Conservation (phyloP, 2,888 invertebrate species). For the Lasioglossum pauxillum region DNA sequence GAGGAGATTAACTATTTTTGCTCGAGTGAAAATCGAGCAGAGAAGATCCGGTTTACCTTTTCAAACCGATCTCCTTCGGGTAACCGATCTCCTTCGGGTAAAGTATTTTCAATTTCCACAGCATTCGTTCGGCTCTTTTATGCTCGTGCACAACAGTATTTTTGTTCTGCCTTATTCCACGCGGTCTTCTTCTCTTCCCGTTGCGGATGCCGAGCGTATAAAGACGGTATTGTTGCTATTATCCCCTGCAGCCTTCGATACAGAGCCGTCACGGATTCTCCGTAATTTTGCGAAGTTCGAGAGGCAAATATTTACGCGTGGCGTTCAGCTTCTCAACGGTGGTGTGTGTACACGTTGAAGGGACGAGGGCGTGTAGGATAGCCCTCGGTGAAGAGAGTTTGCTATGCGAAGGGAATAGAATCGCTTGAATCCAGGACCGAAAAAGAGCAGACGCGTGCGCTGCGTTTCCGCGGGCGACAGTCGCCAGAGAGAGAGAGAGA, state of each 20-base stretch:
- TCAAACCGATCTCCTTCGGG: neutral
- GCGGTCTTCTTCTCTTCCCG: neutral
- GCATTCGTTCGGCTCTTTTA: neutral
- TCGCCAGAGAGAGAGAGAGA: neutral
- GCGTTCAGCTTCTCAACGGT: neutral
- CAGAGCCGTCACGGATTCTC: neutral
- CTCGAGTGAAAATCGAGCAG: neutral
- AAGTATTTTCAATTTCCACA: neutral
- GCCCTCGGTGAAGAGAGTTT: neutral
- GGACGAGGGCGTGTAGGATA: neutral
- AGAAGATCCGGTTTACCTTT: neutral
- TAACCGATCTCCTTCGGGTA: neutral
- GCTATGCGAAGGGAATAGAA: neutral
- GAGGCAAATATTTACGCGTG: slow-evolving; percentile 45
- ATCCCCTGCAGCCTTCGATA: neutral
- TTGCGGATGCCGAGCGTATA: neutral
- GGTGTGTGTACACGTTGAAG: neutral
- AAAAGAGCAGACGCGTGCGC: neutral
- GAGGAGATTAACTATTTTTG: neutral
- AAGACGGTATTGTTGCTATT: neutral
- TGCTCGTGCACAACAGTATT: neutral
- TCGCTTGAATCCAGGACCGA: neutral
- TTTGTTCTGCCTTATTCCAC: neutral
- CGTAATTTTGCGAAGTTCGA: slow-evolving; percentile 31
- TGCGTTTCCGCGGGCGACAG: neutral